Evolutionary conservation across 1,140 invertebrate genomes (phyloP), one percentile per base, ranked within the genome.

Genomic region (Laodelphax striatellus): DNA sequence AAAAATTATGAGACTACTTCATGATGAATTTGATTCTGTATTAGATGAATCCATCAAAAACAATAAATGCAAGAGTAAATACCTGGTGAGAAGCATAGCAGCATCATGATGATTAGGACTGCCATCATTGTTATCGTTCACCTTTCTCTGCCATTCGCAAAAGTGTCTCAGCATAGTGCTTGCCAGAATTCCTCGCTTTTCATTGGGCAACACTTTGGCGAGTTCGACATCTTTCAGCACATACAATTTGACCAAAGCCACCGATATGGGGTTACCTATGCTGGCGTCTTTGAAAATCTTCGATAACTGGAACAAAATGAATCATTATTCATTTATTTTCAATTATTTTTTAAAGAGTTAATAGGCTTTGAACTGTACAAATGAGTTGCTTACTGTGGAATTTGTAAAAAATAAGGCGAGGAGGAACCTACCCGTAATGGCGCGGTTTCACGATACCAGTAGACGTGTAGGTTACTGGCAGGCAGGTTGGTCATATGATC

Each of bases 231-330:
- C 73, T 34, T 82, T 73, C 14, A 83, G 72, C 14, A 84, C 69
- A 43, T 87, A 79, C 10, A 83, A 62, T 60, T 86, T 82, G 6
- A 88, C 83, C 9, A 94, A 80, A 0, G 86, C 80, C 28, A 93
- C 82, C 64, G 81, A 86, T 44, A 93, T 82, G 0, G 85, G 81
- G 70, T 92, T 90, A 5, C 90, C 87, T 61, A 93, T 86, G 31
- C 83, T 87, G 5, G 84, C 80, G 69, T 92, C 86, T 63, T 86
- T 84, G 71, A 85, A 93, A 60, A 93, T 83, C 28, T 83, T 77
- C 6, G 86, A 80, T 8, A 88, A 85, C 84, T 87, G 66, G 14
- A 66, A 67, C 11, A 14, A 62, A 34, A 31, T 31, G 4, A n/a
- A n/a, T n/a, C n/a, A n/a, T n/a, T n/a, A n/a, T n/a, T n/a, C n/a